Base-by-base conservation (phyloP, 2,888 invertebrate species). In the Steinernema carpocapsae region DNA sequence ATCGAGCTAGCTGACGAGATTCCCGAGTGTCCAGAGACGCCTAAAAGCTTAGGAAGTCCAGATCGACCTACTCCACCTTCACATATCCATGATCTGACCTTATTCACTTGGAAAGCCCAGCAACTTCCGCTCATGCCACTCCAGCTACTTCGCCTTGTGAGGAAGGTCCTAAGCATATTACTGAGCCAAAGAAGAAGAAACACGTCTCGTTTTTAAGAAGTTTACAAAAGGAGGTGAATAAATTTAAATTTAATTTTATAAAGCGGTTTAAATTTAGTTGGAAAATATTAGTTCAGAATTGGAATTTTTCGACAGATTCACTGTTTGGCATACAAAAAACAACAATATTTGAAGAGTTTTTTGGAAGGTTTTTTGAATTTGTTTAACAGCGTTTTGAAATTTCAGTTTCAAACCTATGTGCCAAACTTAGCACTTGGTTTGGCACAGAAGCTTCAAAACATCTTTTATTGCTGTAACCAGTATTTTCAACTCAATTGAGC, bases 161-260 rank as follows among this genome's bases (percentile, higher is more conserved):
- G 32, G 64, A 64, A 17, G 64, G 64, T 1, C 64, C 64, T 26
- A 64, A 64, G 64, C 7, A 17, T 26, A 29, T 64, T 12, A 32
- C 17, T 29, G 64, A 64, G 37, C 17, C 32, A 29, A 64, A 64
- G 64, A 64, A 64, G 64, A 64, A 64, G 32, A 64, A 64, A 32
- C 37, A 64, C 32, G 64, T 64, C 32, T 64, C 64, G 12, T 64
- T 64, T 29, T 64, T 26, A 64, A 64, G 64, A 64, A 64, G 64
- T 32, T 64, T 7, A 64, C 24, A 29, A 64, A 64, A 26, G 17
- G 17, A 26, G 64, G 64, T 64, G 3, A 37, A 10, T 10, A 6
- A 6, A 37, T 37, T 37, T 37, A n/a, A n/a, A n/a, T n/a, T n/a
- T n/a, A n/a, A n/a, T n/a, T n/a, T n/a, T n/a, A n/a, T n/a, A n/a